phyloP scores from a whole-genome alignment of 35 echinoderm and acorn worm genomes.

The Amphiura filiformis region DNA sequence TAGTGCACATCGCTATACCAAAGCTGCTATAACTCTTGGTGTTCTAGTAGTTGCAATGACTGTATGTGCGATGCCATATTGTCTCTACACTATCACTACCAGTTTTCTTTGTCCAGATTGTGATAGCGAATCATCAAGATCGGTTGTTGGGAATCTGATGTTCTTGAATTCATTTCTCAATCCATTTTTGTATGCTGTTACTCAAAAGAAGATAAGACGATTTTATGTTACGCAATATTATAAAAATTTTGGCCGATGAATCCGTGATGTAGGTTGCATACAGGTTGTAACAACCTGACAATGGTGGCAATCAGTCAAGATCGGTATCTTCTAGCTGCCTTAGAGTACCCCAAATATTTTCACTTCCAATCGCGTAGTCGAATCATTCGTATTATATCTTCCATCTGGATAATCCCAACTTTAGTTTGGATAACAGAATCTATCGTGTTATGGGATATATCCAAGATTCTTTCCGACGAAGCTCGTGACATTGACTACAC shows the following conservation, averaged over 20 bases:
- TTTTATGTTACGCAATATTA: too few species aligned
- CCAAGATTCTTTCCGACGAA: background rate
- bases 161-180: slow-evolving; percentile 8
- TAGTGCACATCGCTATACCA: background rate
- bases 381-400: background rate
- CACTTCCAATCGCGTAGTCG: background rate
- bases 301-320: slow-evolving; percentile 13
- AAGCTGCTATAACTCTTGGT: background rate
- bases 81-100: background rate
- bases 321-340: slow-evolving; percentile 2
- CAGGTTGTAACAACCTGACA: background rate
- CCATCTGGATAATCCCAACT: background rate
- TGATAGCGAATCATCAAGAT: background rate
- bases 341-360: slow-evolving; percentile 20
- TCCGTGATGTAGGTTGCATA: too few species aligned
- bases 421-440: background rate
- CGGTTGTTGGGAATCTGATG: background rate
- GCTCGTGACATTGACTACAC: background rate
- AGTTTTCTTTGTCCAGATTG: background rate
- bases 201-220: background rate
- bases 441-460: background rate
- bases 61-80: too few species aligned
- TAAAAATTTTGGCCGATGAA: too few species aligned
- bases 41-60: background rate
- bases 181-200: background rate